These are phyloP conservation scores for Xiphophorus hellerii DNA, from an alignment of 2,113 vertebrate species.

Conservation along the genomic window DNA sequence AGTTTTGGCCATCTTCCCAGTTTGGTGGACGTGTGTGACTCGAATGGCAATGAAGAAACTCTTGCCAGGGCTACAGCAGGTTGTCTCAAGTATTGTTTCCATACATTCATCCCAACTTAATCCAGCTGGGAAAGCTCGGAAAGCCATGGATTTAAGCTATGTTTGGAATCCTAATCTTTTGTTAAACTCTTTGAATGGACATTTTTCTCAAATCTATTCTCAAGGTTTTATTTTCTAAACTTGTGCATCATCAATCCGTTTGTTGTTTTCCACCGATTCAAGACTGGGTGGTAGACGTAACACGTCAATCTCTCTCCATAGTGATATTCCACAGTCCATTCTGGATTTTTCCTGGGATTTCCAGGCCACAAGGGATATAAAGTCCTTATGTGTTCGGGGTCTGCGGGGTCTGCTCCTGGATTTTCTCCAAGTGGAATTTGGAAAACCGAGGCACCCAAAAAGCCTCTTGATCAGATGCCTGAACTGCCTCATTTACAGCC, in stretches of 20 bases:
- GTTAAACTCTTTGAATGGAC: not conserved
- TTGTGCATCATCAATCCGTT: not conserved
- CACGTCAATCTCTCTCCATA: not conserved
- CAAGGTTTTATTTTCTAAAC: not conserved
- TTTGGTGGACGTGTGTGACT: conserved; percentile 26
- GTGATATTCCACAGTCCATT: not conserved
- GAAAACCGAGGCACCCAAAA: not conserved
- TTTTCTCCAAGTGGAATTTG: not conserved
- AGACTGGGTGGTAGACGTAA: not conserved
- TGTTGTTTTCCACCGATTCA: not conserved
- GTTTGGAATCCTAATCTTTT: conserved; percentile 6
- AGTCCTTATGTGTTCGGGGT: not conserved
- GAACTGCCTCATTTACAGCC: too few species aligned
- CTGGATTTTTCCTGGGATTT: not conserved
- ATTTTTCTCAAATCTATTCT: not conserved
- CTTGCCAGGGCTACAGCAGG: conserved; percentile 26
- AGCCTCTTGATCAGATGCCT: not conserved
- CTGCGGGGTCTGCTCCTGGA: not conserved
- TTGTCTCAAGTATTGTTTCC: conserved; percentile 23
- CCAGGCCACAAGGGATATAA: not conserved
- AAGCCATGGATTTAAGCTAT: not conserved
- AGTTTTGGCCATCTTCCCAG: conserved; percentile 13
- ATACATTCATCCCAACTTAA: conserved; percentile 1
- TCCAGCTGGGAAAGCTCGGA: not conserved
- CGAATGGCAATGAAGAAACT: conserved; percentile 19